Evolutionary conservation across 2,113 vertebrate species (phyloP), one percentile per base, ranked within the genome.

Genomic region (Corydoras sp.): DNA sequence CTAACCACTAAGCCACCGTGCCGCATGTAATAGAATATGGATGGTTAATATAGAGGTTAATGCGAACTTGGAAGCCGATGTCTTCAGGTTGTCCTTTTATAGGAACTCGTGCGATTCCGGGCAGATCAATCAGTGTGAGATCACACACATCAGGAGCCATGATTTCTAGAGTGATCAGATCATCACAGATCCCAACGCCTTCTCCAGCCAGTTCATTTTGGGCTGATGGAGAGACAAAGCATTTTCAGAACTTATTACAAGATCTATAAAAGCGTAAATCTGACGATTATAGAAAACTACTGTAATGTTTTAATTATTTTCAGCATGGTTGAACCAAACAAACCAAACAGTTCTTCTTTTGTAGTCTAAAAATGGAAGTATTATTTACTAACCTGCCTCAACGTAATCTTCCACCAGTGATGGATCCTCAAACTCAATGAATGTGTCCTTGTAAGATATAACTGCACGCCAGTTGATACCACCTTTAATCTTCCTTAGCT

Each of bases 81-180:
- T 93, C 86, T 1, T 54, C 53, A 1, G 91, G 91, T 65, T 94
- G 92, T 35, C 86, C 72, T 10, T 84, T 84, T 15, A 92, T 70
- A 0, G 92, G 84, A 61, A 92, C 89, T 77, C 91, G 82, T 73
- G 89, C 83, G 68, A 93, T 93, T 12, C 92, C 91, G 13, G 92
- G 92, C 5, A 93, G 88, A 80, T 92, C 91, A 49, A 93, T 93
- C 7, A 94, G 75, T 0, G 92, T 92, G 75, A 94, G 86, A 14
- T 93, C 89, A 1, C 91, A 90, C 54, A 92, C 88, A 0, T 81
- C 18, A 0, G 84, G 82, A 50, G 90, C 89, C n/a, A 18, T 51
- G 73, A 93, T 49, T 69, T 92, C 87, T 50, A 93, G 77, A 30
- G 50, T 87, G 72, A 93, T 92, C 2, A 91, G 77, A 3, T 90